These are phyloP conservation scores for Zapus hudsonius DNA, from an alignment of 2,113 vertebrate genomes.

Conservation along the genomic window DNA sequence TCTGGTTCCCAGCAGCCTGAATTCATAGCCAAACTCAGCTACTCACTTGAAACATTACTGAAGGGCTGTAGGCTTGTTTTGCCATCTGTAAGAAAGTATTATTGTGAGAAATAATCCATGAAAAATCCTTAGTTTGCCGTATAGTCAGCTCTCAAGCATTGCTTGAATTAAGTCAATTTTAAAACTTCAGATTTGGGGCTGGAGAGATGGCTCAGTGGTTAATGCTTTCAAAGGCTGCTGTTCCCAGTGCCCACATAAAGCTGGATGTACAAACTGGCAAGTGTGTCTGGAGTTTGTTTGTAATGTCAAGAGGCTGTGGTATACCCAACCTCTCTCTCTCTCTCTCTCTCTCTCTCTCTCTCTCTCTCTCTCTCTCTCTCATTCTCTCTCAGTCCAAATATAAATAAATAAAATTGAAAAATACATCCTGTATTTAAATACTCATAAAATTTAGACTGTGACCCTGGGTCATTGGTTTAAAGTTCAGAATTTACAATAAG, in stretches of 20 bases:
- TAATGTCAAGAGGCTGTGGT: too few species aligned
- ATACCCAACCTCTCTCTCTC: too few species aligned
- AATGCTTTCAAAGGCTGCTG: too few species aligned
- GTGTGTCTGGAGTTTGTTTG: too few species aligned
- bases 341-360: too few species aligned
- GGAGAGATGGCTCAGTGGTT: too few species aligned
- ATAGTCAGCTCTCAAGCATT: neutral
- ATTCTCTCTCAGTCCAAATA: too few species aligned
- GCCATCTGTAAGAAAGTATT: neutral
- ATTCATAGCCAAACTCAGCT: neutral
- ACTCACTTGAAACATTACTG: neutral
- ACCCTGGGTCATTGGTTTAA: neutral
- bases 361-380: too few species aligned
- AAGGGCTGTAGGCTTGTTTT: neutral
- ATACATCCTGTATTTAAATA: neutral
- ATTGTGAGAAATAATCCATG: neutral
- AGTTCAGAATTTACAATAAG: conserved; percentile 7
- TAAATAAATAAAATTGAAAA: too few species aligned
- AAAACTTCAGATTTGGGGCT: neutral
- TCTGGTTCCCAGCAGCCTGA: neutral
- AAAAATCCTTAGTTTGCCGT: neutral
- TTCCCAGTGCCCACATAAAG: too few species aligned
- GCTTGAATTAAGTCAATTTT: conserved; percentile 10
- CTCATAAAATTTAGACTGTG: neutral
- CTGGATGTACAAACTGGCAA: too few species aligned